Evolutionary conservation across 2,113 vertebrate species (phyloP).

Genomic region (Bostrychus sinensis): DNA sequence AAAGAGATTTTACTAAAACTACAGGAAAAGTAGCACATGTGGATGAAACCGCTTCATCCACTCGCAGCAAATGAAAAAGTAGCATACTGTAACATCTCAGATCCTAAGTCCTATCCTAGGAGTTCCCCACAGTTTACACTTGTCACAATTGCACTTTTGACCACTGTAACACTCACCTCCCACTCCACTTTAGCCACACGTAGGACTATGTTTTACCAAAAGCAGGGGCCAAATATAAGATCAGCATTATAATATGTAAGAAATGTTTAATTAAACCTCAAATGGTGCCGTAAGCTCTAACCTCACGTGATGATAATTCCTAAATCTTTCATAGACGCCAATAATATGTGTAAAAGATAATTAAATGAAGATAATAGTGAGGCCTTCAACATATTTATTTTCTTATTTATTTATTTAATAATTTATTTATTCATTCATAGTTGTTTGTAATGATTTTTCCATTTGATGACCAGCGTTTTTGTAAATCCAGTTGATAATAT

Average conservation of each 20-base stretch:
- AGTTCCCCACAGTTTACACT: conserved; percentile 39
- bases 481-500: conserved; percentile 62
- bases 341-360: conserved; percentile 43
- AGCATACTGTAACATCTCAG: conserved; percentile 58
- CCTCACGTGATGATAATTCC: conserved; percentile 50
- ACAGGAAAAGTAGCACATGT: conserved; percentile 64
- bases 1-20: conserved; percentile 35
- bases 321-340: conserved; percentile 49
- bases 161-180: conserved; percentile 30
- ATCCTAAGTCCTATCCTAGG: conserved; percentile 13
- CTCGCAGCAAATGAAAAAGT: conserved; percentile 54
- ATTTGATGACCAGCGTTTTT: conserved; percentile 64
- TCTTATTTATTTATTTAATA: conserved; percentile 45
- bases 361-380: conserved; percentile 39
- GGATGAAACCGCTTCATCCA: conserved; percentile 43
- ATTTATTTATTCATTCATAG: conserved; percentile 74
- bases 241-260: conserved; percentile 38
- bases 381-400: conserved; percentile 39
- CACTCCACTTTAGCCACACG: conserved; percentile 28
- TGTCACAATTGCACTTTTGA: conserved; percentile 71
- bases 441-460: conserved; percentile 49
- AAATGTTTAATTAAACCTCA: conserved; percentile 52
- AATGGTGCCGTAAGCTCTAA: conserved; percentile 62
- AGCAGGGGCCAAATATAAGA: conserved; percentile 54
- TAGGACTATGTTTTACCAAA: conserved; percentile 47